Conservation (phyloP, 2,797 vertebrate species). For the Manis crassicaudata region DNA sequence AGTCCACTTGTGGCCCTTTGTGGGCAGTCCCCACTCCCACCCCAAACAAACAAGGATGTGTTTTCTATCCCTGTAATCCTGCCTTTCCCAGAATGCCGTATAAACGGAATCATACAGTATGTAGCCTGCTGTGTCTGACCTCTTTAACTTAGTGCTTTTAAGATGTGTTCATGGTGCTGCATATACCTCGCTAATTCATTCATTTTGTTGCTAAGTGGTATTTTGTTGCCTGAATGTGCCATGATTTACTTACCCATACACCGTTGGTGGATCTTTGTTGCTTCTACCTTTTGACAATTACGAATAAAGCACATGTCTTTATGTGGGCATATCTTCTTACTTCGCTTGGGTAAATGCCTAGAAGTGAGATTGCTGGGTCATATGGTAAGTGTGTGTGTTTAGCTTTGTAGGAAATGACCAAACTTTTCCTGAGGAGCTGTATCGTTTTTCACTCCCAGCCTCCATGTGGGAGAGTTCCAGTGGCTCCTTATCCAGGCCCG, state of each 20-base stretch:
- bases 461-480: neutral
- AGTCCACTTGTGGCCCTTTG: neutral
- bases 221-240: neutral
- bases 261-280: neutral
- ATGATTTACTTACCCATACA: neutral
- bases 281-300: neutral
- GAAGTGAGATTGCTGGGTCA: neutral
- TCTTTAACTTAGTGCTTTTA: neutral
- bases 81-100: neutral
- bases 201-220: neutral
- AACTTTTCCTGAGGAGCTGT: neutral
- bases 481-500: neutral
- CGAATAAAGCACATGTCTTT: neutral
- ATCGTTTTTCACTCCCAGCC: neutral
- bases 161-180: neutral
- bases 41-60: neutral
- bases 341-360: neutral
- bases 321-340: neutral
- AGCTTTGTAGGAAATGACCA: neutral
- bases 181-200: neutral
- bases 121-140: neutral
- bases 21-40: neutral
- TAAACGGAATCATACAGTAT: neutral
- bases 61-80: neutral
- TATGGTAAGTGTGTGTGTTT: neutral